phyloP scores from a whole-genome alignment of 2,888 invertebrate species.

The Drosophila tripunctata region DNA sequence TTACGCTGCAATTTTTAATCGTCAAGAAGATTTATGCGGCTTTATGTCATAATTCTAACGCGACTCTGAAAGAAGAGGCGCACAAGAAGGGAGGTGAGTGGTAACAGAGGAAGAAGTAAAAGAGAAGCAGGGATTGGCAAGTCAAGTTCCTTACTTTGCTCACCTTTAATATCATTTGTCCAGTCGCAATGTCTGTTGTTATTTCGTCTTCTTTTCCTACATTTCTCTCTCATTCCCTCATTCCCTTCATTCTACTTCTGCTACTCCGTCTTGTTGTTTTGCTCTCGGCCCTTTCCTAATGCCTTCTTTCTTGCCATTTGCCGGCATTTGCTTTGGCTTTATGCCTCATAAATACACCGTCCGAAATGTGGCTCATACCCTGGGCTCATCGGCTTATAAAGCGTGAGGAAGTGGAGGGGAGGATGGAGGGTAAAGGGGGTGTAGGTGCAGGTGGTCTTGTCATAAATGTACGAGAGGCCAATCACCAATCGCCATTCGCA shows the following conservation, averaged over 20 bases:
- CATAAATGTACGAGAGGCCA: background rate
- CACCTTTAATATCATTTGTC: slow-evolving; percentile 31
- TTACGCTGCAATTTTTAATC: slow-evolving; percentile 63
- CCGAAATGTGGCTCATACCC: slow-evolving; percentile 6
- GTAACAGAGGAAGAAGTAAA: too few relatives aligned
- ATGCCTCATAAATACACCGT: slow-evolving; percentile 38
- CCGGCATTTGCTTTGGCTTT: slow-evolving; percentile 29
- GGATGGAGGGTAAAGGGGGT: background rate
- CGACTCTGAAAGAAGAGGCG: slow-evolving; percentile 4
- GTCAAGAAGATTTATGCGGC: slow-evolving; percentile 72
- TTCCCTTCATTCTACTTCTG: background rate
- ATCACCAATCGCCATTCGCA: background rate
- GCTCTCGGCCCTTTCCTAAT: slow-evolving; percentile 11
- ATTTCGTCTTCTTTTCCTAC: background rate
- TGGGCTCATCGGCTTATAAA: too few relatives aligned
- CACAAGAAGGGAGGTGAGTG: background rate
- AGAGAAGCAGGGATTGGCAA: background rate
- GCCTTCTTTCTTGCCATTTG: slow-evolving; percentile 32
- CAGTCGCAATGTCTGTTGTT: slow-evolving; percentile 11
- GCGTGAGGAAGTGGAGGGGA: background rate
- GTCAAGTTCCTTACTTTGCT: background rate
- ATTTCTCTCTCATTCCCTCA: background rate
- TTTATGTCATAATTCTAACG: slow-evolving; percentile 69
- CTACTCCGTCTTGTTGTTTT: background rate
- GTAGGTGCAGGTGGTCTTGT: background rate